Conservation (phyloP, 2,113 vertebrate species). For the Malaclemys terrapin region DNA sequence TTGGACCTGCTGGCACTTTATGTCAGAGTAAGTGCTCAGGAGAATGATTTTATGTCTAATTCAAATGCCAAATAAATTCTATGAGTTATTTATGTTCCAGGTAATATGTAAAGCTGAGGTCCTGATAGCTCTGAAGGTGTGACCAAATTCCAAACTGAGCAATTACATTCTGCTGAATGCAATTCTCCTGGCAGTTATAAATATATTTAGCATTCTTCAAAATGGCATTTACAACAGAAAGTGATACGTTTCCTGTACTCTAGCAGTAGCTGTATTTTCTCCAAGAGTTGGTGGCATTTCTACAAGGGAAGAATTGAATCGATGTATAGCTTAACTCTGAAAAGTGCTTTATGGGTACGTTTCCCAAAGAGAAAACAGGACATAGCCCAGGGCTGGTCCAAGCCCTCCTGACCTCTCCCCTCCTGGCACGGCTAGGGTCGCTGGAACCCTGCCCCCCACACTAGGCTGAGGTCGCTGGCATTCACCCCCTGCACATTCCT, state of each 20-base stretch:
- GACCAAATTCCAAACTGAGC: not conserved
- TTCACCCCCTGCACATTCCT: too few species aligned
- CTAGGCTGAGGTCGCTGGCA: too few species aligned
- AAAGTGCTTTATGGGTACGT: not conserved
- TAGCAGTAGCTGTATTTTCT: not conserved
- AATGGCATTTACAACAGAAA: not conserved
- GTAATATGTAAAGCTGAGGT: not conserved
- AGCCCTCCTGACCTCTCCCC: too few species aligned
- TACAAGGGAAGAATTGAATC: not conserved
- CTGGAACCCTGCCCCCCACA: too few species aligned
- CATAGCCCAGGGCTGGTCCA: too few species aligned
- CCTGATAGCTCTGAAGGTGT: not conserved
- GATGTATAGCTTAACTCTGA: not conserved
- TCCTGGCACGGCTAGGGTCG: too few species aligned
- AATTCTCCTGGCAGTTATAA: not conserved
- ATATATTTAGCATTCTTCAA: not conserved
- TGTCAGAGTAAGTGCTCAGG: not conserved
- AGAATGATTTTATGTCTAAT: not conserved
- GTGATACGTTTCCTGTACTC: accelerated
- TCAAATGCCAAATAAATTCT: not conserved
- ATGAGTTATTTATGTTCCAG: not conserved
- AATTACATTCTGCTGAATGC: not conserved
- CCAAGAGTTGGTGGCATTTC: not conserved
- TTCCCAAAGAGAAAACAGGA: too few species aligned
- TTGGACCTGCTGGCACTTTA: not conserved